Conservation (phyloP, 2,888 invertebrate species). For the Drosophila neotestacea region DNA sequence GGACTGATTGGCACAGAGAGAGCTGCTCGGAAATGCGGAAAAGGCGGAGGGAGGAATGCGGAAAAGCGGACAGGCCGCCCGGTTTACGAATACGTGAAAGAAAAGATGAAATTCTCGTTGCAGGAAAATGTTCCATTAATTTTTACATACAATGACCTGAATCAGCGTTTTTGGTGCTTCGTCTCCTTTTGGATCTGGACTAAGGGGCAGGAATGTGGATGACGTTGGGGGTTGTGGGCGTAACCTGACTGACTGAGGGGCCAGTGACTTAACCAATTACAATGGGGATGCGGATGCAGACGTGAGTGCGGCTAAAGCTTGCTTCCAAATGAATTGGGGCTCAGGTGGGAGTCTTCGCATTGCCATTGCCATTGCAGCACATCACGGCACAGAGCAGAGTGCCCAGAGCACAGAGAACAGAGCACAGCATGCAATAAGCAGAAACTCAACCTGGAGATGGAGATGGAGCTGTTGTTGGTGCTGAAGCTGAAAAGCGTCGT, state of each 20-base stretch:
- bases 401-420: slow-evolving; percentile 5
- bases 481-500: slow-evolving; percentile 67
- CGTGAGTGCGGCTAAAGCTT: slow-evolving; percentile 45
- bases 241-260: slow-evolving; percentile 24
- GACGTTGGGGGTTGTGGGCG: slow-evolving; percentile 3
- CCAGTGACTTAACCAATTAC: slow-evolving; percentile 65
- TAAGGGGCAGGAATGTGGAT: background rate
- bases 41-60: background rate
- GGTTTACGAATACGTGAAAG: slow-evolving; percentile 52
- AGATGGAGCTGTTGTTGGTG: slow-evolving; percentile 35
- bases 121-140: slow-evolving; percentile 71
- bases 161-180: slow-evolving; percentile 68
- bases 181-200: slow-evolving; percentile 18
- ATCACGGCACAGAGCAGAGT: slow-evolving; percentile 8
- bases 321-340: slow-evolving; percentile 50
- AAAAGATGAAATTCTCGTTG: slow-evolving; percentile 69
- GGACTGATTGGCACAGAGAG: slow-evolving; percentile 46
- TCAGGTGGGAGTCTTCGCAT: slow-evolving; percentile 60
- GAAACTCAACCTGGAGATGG: slow-evolving; percentile 32
- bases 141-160: slow-evolving; percentile 72
- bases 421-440: slow-evolving; percentile 59
- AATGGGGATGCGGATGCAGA: slow-evolving; percentile 42
- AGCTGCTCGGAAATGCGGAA: slow-evolving; percentile 33
- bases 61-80: slow-evolving; percentile 43
- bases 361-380: slow-evolving; percentile 45